Base-by-base conservation (phyloP, 2,113 vertebrate species). In the Platysteira castanea region DNA sequence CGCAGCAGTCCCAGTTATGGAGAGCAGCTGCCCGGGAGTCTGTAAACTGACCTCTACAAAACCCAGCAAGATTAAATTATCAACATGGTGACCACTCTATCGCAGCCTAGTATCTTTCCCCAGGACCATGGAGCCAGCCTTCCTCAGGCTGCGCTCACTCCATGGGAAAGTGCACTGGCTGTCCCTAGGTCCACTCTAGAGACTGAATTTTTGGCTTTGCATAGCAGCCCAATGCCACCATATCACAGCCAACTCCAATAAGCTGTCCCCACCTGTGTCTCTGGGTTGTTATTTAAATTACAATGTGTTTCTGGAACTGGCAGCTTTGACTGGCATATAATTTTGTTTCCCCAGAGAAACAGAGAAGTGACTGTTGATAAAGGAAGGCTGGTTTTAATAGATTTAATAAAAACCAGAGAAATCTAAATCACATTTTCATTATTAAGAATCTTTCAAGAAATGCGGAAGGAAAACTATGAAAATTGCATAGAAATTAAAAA, bases 341-440 rank as follows among this genome's bases (percentile, higher is more conserved):
- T 88, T 93, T 86, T 69, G 54, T 88, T 96, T 83, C 71, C 81
- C 85, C n/a, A 41, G 71, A 91, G 86, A 87, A 61, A 73, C 63
- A 64, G 84, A 87, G 83, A 84, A 96, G 95, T 76, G 57, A 37
- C 46, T 84, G 52, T 49, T 93, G 77, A 89, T 60, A 90, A 94
- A 46, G 61, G 47, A 78, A 92, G 59, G 42, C 75, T 93, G 84
- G 46, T 77, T 97, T 89, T 73, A 90, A 97, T 95, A 94, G 90
- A 67, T 95, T 75, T 92, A 97, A 95, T 96, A 93, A 71, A 95
- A 93, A 49, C 1, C 88, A 96, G 85, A 89, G 37, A 79, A 93
- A 84, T 70, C 49, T 37, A 78, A 96, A 90, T 93, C 15, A 49
- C 49, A 89, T 82, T 93, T 89, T 94, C 56, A 42, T 93, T 84